A percentile compares a stretch with the other conserved stretches of the same genome.
phyloP scores from a whole-genome alignment of 1,140 invertebrate genomes.

The Drosophila ohnishii region DNA sequence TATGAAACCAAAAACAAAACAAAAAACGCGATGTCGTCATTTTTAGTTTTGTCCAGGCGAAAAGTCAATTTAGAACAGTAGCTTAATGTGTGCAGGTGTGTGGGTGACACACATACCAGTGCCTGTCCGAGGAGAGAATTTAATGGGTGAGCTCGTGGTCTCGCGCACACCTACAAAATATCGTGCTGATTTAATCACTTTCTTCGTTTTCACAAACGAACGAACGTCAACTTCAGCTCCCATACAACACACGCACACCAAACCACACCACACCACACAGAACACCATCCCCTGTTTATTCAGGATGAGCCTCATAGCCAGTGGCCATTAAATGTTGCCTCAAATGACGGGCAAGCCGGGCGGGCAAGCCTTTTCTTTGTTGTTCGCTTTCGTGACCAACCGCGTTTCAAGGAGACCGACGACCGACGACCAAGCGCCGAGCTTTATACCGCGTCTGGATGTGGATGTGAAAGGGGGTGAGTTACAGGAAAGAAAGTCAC shows the following conservation, averaged over 20 bases:
- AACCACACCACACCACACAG: not conserved
- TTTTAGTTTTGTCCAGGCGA: conserved; percentile 76
- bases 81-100: conserved; percentile 26
- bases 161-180: conserved; percentile 78
- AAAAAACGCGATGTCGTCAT: conserved; percentile 75
- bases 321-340: conserved; percentile 80
- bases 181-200: conserved; percentile 81
- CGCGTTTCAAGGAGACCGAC: conserved; percentile 74
- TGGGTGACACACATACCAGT: conserved; percentile 35
- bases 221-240: conserved; percentile 76
- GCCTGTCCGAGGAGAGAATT: conserved; percentile 49
- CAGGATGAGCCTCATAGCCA: conserved; percentile 73
- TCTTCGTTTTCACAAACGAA: conserved; percentile 74
- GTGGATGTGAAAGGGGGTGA: conserved; percentile 49
- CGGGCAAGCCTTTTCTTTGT: conserved; percentile 75
- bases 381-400: conserved; percentile 73
- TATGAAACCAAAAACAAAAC: conserved; percentile 13
- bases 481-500: conserved; percentile 66
- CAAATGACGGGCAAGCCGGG: conserved; percentile 78
- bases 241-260: conserved; percentile 62
- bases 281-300: conserved; percentile 44
- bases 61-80: conserved; percentile 75
- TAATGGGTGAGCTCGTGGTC: conserved; percentile 73
- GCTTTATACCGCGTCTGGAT: conserved; percentile 31
- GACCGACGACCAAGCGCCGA: conserved; percentile 8